Base-by-base conservation (phyloP, 2,888 invertebrate genomes). In the Ecliptopera silaceata region DNA sequence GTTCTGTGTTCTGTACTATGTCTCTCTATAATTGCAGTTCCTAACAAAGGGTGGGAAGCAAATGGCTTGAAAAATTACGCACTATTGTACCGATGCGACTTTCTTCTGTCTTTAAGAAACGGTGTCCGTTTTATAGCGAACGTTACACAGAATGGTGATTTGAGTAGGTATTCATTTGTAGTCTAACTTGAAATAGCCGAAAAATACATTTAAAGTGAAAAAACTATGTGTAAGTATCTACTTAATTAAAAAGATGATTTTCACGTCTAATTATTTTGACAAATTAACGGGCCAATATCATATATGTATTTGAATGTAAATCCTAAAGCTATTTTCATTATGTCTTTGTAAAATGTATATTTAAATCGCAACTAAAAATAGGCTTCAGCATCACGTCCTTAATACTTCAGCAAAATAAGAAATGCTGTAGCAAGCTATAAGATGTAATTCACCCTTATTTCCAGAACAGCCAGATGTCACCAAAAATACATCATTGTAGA, bases 61-160 rank as follows among this genome's bases (percentile, higher is more conserved):
- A 86, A 85, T 86, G 84, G 74, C 49, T 78, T 79, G 85, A 85
- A 84, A 85, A 86, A 85, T 84, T 83, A 80, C 80, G 72, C 75
- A 76, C 79, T 80, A 58, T 45, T 48, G 53, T 58, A 44, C 46
- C 12, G 15, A 5, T 11, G 34, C 18, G 51, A 36, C 56, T 45
- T 50, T 51, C 51, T 51, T 43, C 31, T 2, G 17, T 43, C 11
- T 13, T 10, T 8, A 36, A 36, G 13, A 36, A 8, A 10, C 36
- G 15, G 15, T 15, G 36, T 13, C 36, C 15, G 36, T 15, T 15
- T 15, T 2, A 36, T 10, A 15, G 15, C 36, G 15, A 15, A 6
- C 36, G 36, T 36, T 15, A 26, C n/a, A n/a, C n/a, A n/a, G n/a
- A n/a, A n/a, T n/a, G n/a, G n/a, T n/a, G n/a, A n/a, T n/a, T n/a